These are phyloP conservation scores for Mystacides longicornis DNA, from an alignment of 2,888 invertebrate genomes.

Conservation along the genomic window DNA sequence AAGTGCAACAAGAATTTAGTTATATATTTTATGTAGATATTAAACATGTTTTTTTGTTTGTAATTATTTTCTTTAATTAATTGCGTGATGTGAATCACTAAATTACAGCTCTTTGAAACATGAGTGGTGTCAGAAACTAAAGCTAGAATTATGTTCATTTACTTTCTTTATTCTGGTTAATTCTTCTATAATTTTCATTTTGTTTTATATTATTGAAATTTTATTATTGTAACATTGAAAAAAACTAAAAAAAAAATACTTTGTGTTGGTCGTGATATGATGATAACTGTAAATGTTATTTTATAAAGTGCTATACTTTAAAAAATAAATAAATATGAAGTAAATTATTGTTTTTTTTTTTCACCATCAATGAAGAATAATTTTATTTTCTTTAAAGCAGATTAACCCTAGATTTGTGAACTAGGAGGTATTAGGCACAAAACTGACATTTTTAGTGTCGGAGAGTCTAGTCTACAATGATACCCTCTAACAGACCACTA, in stretches of 20 bases:
- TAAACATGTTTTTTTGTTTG: background rate
- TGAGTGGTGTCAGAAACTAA: background rate
- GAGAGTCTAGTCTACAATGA: too few relatives aligned
- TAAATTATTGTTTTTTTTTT: background rate
- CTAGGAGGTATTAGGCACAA: too few relatives aligned
- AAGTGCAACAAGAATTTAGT: background rate
- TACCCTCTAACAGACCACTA: too few relatives aligned
- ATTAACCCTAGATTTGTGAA: too few relatives aligned
- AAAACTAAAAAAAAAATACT: background rate
- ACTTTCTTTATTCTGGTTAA: background rate
- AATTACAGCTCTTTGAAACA: too few relatives aligned
- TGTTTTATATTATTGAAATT: background rate
- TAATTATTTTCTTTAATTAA: background rate
- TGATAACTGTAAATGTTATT: slow-evolving; percentile 13
- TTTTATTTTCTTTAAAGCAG: too few relatives aligned
- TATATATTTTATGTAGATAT: background rate
- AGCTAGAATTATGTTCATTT: background rate
- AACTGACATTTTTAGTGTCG: too few relatives aligned
- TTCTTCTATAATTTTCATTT: background rate
- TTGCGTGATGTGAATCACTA: background rate
- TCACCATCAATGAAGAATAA: too few relatives aligned
- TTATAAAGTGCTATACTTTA: slow-evolving; percentile 25
- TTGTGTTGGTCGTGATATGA: slow-evolving; percentile 23
- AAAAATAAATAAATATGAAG: slow-evolving; percentile 23
- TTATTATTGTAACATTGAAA: background rate